Conservation (phyloP, 2,797 vertebrate genomes). For the Silurus aristotelis region DNA sequence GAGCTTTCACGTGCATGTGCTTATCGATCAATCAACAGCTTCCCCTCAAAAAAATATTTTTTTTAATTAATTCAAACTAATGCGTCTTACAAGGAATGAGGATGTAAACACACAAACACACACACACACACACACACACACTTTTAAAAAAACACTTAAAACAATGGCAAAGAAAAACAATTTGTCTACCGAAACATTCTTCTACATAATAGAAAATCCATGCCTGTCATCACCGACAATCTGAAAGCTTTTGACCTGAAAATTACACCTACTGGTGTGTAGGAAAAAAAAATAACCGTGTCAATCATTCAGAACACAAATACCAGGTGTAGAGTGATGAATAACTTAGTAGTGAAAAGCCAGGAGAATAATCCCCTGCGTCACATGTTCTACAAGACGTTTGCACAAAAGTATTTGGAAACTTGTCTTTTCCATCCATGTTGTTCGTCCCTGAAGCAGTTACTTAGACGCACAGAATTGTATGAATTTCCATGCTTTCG, state of each 20-base stretch:
- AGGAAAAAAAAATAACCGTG: no score
- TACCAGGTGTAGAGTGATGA: background rate
- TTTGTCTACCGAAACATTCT: no score
- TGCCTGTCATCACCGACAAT: no score
- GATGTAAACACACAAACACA: background rate
- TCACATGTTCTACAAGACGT: background rate
- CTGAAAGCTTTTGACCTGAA: background rate
- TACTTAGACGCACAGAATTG: no score
- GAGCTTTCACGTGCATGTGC: no score
- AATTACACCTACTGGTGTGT: background rate
- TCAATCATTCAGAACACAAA: background rate
- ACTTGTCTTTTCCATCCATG: no score
- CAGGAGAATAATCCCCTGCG: background rate
- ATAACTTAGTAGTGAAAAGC: background rate
- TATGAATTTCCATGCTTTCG: no score
- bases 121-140: background rate
- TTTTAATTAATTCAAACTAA: background rate
- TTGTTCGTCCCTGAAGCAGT: no score
- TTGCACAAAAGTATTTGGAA: no score
- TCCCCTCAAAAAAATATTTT: no score
- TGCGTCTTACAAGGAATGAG: background rate
- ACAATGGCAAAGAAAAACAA: background rate
- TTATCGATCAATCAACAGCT: no score
- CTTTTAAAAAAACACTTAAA: no score
- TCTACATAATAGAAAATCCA: background rate